phyloP scores from a whole-genome alignment of 2,797 vertebrate species.

The Pteropus rufus region DNA sequence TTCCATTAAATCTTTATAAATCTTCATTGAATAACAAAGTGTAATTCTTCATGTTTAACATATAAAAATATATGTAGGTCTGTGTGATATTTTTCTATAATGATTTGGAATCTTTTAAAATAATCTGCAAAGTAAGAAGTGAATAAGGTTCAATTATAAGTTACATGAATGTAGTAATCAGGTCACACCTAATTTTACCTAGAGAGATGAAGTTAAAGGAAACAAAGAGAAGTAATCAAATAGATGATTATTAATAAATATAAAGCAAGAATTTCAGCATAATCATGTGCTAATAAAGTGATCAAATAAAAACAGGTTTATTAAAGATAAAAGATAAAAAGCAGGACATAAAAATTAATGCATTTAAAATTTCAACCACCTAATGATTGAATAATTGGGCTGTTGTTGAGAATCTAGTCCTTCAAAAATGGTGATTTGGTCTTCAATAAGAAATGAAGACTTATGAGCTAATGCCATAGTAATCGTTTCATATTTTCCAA shows the following conservation, averaged over 20 bases:
- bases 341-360: not conserved
- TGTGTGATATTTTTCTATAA: not conserved
- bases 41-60: not conserved
- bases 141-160: not conserved
- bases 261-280: slow-evolving; percentile 17
- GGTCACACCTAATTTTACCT: not conserved
- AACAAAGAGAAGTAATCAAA: slow-evolving; percentile 2
- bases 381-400: not conserved
- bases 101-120: slow-evolving; percentile 8
- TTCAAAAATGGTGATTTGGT: not conserved
- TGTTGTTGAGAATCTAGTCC: not conserved
- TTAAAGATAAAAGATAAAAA: slow-evolving; percentile 5
- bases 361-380: not conserved
- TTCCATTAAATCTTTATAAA: not conserved
- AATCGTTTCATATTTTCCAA: not conserved
- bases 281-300: not conserved
- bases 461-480: not conserved
- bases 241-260: not conserved
- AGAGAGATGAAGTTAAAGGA: not conserved
- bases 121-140: not conserved
- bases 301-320: not conserved
- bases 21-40: not conserved
- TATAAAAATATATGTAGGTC: not conserved
- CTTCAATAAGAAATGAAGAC: not conserved
- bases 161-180: not conserved